Evolutionary conservation across 2,888 invertebrate species (phyloP).

Genomic region (Aethes cnicana): DNA sequence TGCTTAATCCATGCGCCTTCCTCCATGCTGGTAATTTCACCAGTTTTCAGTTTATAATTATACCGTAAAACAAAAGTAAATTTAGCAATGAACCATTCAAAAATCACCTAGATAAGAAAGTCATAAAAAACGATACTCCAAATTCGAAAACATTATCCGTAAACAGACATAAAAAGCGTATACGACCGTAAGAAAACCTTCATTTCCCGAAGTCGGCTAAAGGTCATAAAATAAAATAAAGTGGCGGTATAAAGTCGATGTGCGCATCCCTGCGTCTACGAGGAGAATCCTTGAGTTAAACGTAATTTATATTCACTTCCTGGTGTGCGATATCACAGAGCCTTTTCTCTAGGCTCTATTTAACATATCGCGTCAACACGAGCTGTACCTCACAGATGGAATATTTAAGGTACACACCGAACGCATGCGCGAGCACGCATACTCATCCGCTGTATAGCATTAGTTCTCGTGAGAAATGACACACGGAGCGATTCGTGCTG

Average conservation of each 20-base stretch:
- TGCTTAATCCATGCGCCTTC: too few relatives aligned
- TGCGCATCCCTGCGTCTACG: conserved; percentile 33
- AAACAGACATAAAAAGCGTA: conserved; percentile 8
- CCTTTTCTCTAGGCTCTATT: conserved; percentile 35
- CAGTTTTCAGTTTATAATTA: too few relatives aligned
- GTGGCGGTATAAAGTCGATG: conserved; percentile 26
- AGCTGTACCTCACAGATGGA: neutral
- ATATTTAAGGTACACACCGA: too few relatives aligned
- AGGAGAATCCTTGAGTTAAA: conserved; percentile 36
- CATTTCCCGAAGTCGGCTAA: conserved; percentile 24
- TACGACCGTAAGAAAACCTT: conserved; percentile 11
- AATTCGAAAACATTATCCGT: conserved; percentile 13
- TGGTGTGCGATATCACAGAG: conserved; percentile 31
- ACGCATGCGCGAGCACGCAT: too few relatives aligned
- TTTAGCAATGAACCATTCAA: too few relatives aligned
- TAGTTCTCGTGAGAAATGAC: too few relatives aligned
- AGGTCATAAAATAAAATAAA: conserved; percentile 26
- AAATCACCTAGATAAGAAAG: conserved; percentile 9
- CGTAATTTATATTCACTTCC: conserved; percentile 38
- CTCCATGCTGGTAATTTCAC: too few relatives aligned
- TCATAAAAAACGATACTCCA: conserved; percentile 2
- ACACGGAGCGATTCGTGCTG: too few relatives aligned
- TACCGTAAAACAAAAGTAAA: too few relatives aligned
- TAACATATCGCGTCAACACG: conserved; percentile 32
- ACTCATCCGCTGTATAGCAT: too few relatives aligned